These are phyloP conservation scores for Drosophila phalerata DNA, from an alignment of 2,888 invertebrate genomes.

Conservation along the genomic window DNA sequence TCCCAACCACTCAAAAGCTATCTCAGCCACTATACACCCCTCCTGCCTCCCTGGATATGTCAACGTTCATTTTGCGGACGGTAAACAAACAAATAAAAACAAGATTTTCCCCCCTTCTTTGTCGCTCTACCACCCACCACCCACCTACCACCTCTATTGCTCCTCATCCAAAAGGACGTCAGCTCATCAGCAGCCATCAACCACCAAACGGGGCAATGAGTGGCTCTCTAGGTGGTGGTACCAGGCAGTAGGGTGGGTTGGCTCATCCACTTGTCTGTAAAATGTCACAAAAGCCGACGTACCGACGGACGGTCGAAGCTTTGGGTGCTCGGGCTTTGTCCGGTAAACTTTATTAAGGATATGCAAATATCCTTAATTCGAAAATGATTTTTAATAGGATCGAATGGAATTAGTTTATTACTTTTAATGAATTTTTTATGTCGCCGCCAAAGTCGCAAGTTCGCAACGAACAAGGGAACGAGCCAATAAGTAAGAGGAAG, in stretches of 20 bases:
- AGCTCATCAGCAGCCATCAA: conserved; percentile 74
- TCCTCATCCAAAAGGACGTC: conserved; percentile 8
- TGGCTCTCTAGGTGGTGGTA: conserved; percentile 1
- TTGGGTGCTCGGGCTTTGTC: conserved; percentile 35
- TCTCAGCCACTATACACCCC: conserved; percentile 25
- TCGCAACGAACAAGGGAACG: background rate
- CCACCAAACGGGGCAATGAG: conserved; percentile 51
- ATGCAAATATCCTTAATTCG: conserved; percentile 85
- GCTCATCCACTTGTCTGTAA: conserved; percentile 77
- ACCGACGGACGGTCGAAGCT: conserved; percentile 12
- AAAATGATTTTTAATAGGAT: conserved; percentile 85
- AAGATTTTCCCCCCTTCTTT: conserved; percentile 62
- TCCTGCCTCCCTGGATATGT: conserved; percentile 19
- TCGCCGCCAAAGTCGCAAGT: conserved; percentile 60
- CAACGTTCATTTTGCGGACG: conserved; percentile 78
- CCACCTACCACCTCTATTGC: background rate
- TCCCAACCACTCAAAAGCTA: conserved; percentile 31
- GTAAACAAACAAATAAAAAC: conserved; percentile 81
- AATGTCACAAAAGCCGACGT: conserved; percentile 73
- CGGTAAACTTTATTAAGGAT: conserved; percentile 83
- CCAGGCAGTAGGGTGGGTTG: conserved; percentile 5
- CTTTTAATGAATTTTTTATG: conserved; percentile 85
- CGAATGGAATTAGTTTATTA: conserved; percentile 85
- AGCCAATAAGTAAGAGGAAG: conserved; percentile 2
- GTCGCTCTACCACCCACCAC: background rate